Evolutionary conservation across 1,140 invertebrate species (phyloP).

Genomic region (Frieseomelitta varia): DNA sequence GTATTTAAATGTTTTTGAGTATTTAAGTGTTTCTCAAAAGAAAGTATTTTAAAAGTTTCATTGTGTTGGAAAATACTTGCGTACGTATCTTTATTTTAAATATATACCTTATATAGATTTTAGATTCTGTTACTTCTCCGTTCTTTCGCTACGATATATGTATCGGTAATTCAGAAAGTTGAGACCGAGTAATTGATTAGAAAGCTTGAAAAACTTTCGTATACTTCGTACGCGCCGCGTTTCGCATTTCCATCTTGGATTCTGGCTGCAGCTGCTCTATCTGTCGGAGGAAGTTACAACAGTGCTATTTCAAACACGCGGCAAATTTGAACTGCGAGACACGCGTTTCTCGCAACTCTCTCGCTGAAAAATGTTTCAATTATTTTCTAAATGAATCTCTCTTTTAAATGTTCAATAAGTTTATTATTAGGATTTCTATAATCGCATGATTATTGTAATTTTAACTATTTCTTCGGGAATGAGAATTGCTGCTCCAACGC

Average conservation of each 20-base stretch:
- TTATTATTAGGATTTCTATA: not conserved
- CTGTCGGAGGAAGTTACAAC: not conserved
- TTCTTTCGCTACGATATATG: not conserved
- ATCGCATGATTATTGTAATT: not conserved
- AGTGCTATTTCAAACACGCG: not conserved
- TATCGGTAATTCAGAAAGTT: too few species aligned
- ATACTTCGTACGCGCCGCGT: not conserved
- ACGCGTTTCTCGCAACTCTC: too few species aligned
- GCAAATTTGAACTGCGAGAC: not conserved
- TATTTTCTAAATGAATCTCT: not conserved
- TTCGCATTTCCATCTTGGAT: not conserved
- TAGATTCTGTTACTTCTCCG: not conserved
- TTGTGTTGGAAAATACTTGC: not conserved
- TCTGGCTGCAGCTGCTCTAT: not conserved
- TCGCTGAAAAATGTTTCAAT: too few species aligned
- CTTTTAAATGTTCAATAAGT: too few species aligned
- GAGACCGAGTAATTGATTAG: too few species aligned
- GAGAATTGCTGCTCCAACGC: not conserved
- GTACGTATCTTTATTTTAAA: not conserved
- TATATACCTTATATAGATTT: not conserved
- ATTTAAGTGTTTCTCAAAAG: too few species aligned
- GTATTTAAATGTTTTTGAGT: too few species aligned
- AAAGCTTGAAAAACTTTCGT: not conserved
- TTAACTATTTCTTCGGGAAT: too few species aligned
- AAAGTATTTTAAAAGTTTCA: too few species aligned